These are phyloP conservation scores for Lamellibrachia satsuma DNA, from an alignment of 2,888 invertebrate genomes.

Conservation along the genomic window DNA sequence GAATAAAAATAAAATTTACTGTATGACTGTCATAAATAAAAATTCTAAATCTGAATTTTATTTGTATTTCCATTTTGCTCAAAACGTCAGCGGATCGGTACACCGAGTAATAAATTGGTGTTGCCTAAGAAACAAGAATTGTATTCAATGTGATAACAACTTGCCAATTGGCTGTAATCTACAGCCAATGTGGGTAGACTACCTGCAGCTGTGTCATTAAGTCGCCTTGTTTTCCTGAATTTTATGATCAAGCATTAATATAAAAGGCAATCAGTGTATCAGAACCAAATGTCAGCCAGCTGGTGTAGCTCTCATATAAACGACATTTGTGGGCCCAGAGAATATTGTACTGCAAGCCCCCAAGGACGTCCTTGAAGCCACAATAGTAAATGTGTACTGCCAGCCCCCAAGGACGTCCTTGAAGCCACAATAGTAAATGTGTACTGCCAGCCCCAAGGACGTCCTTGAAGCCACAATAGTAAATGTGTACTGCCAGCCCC, in stretches of 20 bases:
- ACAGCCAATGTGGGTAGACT: background rate
- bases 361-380: background rate
- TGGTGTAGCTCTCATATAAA: background rate
- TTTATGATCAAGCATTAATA: background rate
- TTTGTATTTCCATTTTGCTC: too few relatives aligned
- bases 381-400: background rate
- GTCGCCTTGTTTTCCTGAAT: background rate
- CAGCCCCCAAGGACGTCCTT: too few relatives aligned
- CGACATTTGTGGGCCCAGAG: background rate
- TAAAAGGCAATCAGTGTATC: background rate
- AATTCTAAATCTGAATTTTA: too few relatives aligned
- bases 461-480: too few relatives aligned
- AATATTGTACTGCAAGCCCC: background rate
- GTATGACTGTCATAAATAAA: too few relatives aligned
- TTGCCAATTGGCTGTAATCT: background rate
- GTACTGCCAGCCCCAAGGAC: too few relatives aligned
- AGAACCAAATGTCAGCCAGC: background rate
- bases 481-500: too few relatives aligned
- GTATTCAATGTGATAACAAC: background rate
- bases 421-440: too few relatives aligned
- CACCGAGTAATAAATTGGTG: too few relatives aligned
- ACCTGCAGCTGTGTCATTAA: background rate
- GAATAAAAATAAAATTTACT: too few relatives aligned
- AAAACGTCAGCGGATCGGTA: too few relatives aligned
- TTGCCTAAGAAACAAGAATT: background rate